Evolutionary conservation across 2,888 invertebrate genomes (phyloP).

Genomic region (Auanema freiburgensis): DNA sequence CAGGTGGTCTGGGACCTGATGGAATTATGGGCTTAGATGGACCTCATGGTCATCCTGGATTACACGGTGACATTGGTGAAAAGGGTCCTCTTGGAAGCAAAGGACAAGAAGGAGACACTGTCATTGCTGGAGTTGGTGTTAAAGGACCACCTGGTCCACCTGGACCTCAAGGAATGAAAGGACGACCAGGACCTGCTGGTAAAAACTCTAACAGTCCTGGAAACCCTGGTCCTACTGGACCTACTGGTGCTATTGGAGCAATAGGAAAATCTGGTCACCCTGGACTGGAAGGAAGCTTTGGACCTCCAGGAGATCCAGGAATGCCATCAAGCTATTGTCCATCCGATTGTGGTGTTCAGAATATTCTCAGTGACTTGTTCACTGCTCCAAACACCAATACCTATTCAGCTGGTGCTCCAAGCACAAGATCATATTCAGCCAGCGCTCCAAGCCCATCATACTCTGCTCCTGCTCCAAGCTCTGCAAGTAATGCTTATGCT

Average conservation of each 20-base stretch:
- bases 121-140: constrained; percentile 57
- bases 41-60: constrained; percentile 45
- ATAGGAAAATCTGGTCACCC: constrained; percentile 46
- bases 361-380: constrained; percentile 33
- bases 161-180: constrained; percentile 53
- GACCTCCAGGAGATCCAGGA: constrained; percentile 60
- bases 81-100: constrained; percentile 45
- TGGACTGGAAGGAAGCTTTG: constrained; percentile 55
- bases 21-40: constrained; percentile 57
- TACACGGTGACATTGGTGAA: constrained; percentile 37
- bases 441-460: too few relatives aligned
- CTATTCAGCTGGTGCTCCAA: background rate
- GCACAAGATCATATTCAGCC: too few relatives aligned
- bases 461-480: too few relatives aligned
- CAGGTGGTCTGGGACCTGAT: constrained; percentile 46
- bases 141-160: constrained; percentile 58
- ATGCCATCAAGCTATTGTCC: constrained; percentile 47
- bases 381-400: background rate
- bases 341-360: constrained; percentile 50
- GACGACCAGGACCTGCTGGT: constrained; percentile 52
- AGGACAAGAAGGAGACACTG: constrained; percentile 52
- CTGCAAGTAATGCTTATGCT: too few relatives aligned
- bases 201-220: constrained; percentile 45
- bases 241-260: constrained; percentile 49
- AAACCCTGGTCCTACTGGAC: constrained; percentile 52